phyloP scores from a whole-genome alignment of 2,888 invertebrate species.

The Linnaemya vulpina region DNA sequence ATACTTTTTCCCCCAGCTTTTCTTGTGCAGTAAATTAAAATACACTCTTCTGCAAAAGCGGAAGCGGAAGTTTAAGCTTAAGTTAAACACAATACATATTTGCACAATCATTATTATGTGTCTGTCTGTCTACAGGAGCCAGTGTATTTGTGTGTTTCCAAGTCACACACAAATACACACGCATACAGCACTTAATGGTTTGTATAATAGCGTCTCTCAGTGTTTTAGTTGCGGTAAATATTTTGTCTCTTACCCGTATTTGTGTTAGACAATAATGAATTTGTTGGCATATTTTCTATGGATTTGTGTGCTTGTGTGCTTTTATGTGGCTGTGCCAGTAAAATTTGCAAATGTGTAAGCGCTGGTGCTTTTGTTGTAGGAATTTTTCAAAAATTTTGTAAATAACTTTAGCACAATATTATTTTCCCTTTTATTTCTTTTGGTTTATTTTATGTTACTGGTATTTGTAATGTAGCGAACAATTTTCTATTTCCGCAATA shows the following conservation, averaged over 20 bases:
- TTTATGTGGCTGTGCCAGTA: neutral
- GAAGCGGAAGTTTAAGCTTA: constrained; percentile 68
- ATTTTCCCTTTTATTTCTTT: neutral
- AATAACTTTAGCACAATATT: constrained; percentile 41
- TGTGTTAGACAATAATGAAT: constrained; percentile 40
- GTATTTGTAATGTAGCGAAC: constrained; percentile 60
- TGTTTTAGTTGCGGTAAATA: constrained; percentile 36
- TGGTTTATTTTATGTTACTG: constrained; percentile 33
- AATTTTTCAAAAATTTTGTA: constrained; percentile 65
- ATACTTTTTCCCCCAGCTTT: neutral
- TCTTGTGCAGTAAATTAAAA: constrained; percentile 19
- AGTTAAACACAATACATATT: constrained; percentile 61
- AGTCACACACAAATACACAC: too few species aligned
- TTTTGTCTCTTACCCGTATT: constrained; percentile 44
- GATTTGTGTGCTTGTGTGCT: neutral
- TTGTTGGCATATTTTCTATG: neutral
- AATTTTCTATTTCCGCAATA: constrained; percentile 66
- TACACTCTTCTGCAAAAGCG: constrained; percentile 20
- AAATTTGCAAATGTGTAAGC: neutral
- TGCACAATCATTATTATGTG: constrained; percentile 4
- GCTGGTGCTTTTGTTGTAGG: constrained; percentile 52
- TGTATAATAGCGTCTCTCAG: constrained; percentile 35
- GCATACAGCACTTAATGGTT: constrained; percentile 48
- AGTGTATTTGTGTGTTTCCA: constrained; percentile 4
- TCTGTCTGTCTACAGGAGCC: neutral